phyloP scores from a whole-genome alignment of 2,888 invertebrate species.

The Euspilapteryx auroguttella region DNA sequence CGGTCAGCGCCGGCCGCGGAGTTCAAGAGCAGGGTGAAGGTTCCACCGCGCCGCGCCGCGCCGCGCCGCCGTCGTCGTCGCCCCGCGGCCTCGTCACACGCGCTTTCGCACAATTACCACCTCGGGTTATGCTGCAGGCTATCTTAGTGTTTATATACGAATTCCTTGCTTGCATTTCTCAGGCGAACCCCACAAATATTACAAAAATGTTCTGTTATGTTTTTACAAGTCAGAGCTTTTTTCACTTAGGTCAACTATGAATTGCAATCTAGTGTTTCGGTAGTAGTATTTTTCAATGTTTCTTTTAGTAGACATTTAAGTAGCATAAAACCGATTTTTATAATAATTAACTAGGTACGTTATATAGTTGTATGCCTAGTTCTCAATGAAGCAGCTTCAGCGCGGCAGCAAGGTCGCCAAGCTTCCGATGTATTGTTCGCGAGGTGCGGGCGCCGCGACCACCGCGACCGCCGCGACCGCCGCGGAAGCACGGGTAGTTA shows the following conservation, averaged over 20 bases:
- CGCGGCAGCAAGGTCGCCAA: slow-evolving; percentile 24
- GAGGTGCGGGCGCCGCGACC: slow-evolving; percentile 12
- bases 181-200: background rate
- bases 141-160: slow-evolving; percentile 3
- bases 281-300: no score
- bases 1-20: slow-evolving; percentile 16
- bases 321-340: no score
- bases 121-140: slow-evolving; percentile 2
- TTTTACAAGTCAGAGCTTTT: background rate
- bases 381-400: no score
- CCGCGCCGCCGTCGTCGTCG: slow-evolving; percentile 7
- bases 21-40: slow-evolving; percentile 60
- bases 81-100: slow-evolving; percentile 4
- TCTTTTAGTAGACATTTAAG: no score
- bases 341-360: no score
- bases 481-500: slow-evolving; percentile 53
- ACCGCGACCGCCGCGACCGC: slow-evolving; percentile 17
- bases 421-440: slow-evolving; percentile 40
- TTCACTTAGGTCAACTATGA: no score
- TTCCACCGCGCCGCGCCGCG: slow-evolving; percentile 18
- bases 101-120: slow-evolving; percentile 4
- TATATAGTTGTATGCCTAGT: no score
- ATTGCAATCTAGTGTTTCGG: no score
- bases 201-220: background rate
- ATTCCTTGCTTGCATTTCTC: background rate